Evolutionary conservation across 2,113 vertebrate genomes (phyloP).

Genomic region (Pterocles gutturalis): DNA sequence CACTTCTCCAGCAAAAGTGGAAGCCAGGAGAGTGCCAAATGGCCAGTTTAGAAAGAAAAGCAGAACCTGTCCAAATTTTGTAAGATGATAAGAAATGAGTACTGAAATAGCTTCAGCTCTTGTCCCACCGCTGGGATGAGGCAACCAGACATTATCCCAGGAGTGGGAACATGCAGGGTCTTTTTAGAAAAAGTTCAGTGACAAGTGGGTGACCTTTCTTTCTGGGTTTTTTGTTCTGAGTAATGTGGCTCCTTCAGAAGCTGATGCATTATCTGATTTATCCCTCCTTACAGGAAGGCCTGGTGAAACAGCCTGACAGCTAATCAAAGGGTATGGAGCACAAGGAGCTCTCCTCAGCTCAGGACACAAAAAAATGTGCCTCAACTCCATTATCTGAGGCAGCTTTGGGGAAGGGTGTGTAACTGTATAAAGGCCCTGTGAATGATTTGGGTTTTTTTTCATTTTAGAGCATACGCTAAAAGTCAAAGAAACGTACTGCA

Average conservation of each 20-base stretch:
- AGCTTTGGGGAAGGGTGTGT: not conserved
- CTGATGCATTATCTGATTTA: not conserved
- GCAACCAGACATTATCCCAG: not conserved
- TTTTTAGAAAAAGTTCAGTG: not conserved
- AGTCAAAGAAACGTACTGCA: constrained; percentile 93
- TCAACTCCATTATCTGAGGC: not conserved
- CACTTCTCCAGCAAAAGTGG: not conserved
- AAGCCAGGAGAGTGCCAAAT: not conserved
- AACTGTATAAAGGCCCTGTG: not conserved
- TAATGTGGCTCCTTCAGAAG: not conserved
- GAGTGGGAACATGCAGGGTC: not conserved
- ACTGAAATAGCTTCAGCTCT: not conserved
- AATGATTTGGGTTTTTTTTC: constrained; percentile 1
- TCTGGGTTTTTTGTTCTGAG: not conserved
- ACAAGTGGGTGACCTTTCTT: not conserved
- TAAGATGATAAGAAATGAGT: not conserved
- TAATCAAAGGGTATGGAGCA: not conserved
- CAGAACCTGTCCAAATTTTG: not conserved
- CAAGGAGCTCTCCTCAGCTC: not conserved
- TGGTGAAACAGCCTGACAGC: not conserved
- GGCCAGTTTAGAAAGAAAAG: not conserved
- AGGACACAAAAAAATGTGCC: not conserved
- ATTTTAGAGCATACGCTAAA: constrained; percentile 80
- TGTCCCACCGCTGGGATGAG: not conserved
- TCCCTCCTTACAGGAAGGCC: not conserved